Evolutionary conservation across 1,140 invertebrate species (phyloP), one percentile per base, ranked within the genome.

Genomic region (Listronotus bonariensis): DNA sequence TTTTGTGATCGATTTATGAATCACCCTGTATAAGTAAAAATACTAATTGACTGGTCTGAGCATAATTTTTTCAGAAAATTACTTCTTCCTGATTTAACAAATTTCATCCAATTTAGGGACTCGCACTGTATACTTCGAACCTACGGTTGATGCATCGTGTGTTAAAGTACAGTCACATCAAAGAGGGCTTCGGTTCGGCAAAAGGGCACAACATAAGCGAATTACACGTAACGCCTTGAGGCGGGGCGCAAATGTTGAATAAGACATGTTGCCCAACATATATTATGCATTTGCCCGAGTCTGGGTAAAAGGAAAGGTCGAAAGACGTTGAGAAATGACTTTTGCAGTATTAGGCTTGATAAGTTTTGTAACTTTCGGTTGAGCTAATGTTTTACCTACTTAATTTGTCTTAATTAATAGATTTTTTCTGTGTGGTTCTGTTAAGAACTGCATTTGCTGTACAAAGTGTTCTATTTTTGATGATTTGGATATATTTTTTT

Each of bases 201-300:
- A 59, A 58, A 66, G 65, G 65, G 59, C 58, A 62, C 65, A 32
- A 48, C 56, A 48, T 49, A 60, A 65, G 58, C 67, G 64, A 65
- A 71, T 71, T 66, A 64, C 63, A 41, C 53, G 66, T 55, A 67
- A 68, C 69, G 68, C 69, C 69, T 65, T 52, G 40, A 53, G 69
- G 69, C 67, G 69, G 69, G 46, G 69, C 60, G 41, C 69, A 55
- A 67, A 60, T 67, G 56, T 49, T 68, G 69, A 71, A 68, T 68
- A 71, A 68, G 69, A 71, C 69, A 68, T 71, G 66, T 61, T 66
- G 52, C 63, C 58, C 57, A 55, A 61, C 66, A 71, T 71, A 71
- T 69, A 71, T 71, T 71, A 71, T 71, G 69, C 69, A 71, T 68
- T 68, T 68, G 65, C 65, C 58, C 57, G 48, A 40, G 49, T 46